Evolutionary conservation across 2,888 invertebrate species (phyloP).

Genomic region (Himalopsyche tibetana): DNA sequence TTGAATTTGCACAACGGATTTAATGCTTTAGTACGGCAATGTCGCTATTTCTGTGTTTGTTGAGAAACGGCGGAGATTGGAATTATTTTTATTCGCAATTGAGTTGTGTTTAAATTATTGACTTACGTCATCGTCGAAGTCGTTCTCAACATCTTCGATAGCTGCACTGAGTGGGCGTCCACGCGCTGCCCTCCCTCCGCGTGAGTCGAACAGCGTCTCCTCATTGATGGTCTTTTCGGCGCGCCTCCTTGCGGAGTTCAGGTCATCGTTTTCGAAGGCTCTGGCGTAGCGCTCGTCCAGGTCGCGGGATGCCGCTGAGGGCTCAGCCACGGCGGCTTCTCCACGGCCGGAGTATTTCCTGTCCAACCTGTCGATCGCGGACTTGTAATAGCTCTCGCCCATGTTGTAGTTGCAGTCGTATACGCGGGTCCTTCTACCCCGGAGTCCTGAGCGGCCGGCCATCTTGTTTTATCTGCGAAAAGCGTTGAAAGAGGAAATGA

Average conservation of each 20-base stretch:
- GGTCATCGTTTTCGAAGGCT: slow-evolving; percentile 75
- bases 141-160: slow-evolving; percentile 72
- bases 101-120: background rate
- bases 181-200: slow-evolving; percentile 76
- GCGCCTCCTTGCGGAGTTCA: slow-evolving; percentile 75
- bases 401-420: slow-evolving; percentile 92
- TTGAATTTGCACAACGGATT: too few relatives aligned
- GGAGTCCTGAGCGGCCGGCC: slow-evolving; percentile 69
- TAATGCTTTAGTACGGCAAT: too few relatives aligned
- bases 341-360: slow-evolving; percentile 80
- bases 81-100: too few relatives aligned
- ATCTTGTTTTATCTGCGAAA: slow-evolving; percentile 66
- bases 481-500: background rate
- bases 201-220: slow-evolving; percentile 80
- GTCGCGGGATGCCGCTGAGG: slow-evolving; percentile 67
- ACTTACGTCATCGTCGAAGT: slow-evolving; percentile 76
- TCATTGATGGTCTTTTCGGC: slow-evolving; percentile 75
- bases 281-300: slow-evolving; percentile 71
- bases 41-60: too few relatives aligned
- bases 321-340: slow-evolving; percentile 67
- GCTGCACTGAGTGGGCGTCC: slow-evolving; percentile 74
- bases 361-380: slow-evolving; percentile 85
- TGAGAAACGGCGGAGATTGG: too few relatives aligned
- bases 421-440: slow-evolving; percentile 87
- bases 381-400: slow-evolving; percentile 89